phyloP scores from a whole-genome alignment of 2,113 vertebrate species.

The Notarius lentiginosus region DNA sequence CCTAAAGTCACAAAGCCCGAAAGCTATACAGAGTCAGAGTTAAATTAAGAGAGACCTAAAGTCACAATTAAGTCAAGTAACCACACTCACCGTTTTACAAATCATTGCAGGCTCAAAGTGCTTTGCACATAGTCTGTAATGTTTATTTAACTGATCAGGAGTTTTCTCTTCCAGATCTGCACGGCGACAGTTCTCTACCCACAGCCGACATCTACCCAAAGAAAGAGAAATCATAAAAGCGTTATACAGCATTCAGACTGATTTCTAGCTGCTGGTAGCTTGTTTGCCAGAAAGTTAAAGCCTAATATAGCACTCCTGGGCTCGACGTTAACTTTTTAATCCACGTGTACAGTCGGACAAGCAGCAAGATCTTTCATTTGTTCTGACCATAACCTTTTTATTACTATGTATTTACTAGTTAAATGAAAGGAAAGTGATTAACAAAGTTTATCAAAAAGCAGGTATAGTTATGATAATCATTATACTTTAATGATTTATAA shows the following conservation, averaged over 20 bases:
- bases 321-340: too few species aligned
- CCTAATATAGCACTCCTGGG: background rate
- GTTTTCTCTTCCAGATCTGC: conserved; percentile 86
- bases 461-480: too few species aligned
- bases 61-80: background rate
- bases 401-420: too few species aligned
- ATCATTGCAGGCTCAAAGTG: conserved; percentile 90
- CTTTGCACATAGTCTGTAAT: conserved; percentile 91
- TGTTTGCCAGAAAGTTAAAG: background rate
- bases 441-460: too few species aligned
- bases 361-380: too few species aligned
- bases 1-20: background rate
- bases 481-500: too few species aligned
- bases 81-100: conserved; percentile 81
- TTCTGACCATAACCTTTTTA: too few species aligned
- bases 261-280: background rate
- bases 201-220: conserved; percentile 83
- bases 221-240: conserved; percentile 12
- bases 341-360: too few species aligned
- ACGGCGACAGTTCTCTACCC: conserved; percentile 92
- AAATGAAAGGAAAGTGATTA: too few species aligned
- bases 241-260: background rate
- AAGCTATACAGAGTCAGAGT: background rate
- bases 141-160: conserved; percentile 88
- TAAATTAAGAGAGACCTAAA: background rate